Base-by-base conservation (phyloP, 2,888 invertebrate species). In the Brachyptera risi region DNA sequence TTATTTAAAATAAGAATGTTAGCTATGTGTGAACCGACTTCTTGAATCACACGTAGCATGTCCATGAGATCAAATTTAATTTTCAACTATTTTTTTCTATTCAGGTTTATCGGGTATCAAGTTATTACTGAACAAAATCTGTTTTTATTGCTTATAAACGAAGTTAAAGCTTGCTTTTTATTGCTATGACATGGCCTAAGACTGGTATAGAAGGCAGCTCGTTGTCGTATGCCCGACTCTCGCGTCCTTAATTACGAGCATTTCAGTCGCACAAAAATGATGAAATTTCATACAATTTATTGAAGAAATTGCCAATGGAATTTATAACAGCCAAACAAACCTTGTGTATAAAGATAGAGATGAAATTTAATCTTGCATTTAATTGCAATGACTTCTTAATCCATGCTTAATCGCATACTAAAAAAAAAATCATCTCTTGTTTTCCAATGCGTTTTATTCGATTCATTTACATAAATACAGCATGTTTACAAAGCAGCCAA, bases 81-180 rank as follows among this genome's bases (percentile, higher is more conserved):
- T 42, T 42, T 19, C 17, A 21, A 19, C 17, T 42, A 42, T 3
- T 2, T 11, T 24, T 24, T 47, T 47, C 3, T 24, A 47, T 47
- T 17, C 47, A n/a, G 47, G 47, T 47, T 47, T n/a, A 7, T 31
- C 54, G n/a, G n/a, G 37, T 54, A 35, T 54, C 35, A 37, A 9
- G 54, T 54, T 54, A 37, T 17, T 54, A 21, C 35, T 11, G 3
- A 44, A 21, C 31, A 7, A 21, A 47, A n/a, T 5, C 37, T 35
- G 37, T 17, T 51, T 44, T 54, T 54, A 54, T 54, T 35, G 54
- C 35, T 11, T 54, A 21, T 35, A 54, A 37, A 54, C 54, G 35
- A 54, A 54, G 47, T 17, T 54, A 37, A 54, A 37, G 35, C 54
- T 54, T 19, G 11, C 11, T n/a, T 35, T 37, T 54, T 54, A 54